Evolutionary conservation across 2,113 vertebrate species (phyloP), one percentile per base, ranked within the genome.

Genomic region (Apteryx owenii): DNA sequence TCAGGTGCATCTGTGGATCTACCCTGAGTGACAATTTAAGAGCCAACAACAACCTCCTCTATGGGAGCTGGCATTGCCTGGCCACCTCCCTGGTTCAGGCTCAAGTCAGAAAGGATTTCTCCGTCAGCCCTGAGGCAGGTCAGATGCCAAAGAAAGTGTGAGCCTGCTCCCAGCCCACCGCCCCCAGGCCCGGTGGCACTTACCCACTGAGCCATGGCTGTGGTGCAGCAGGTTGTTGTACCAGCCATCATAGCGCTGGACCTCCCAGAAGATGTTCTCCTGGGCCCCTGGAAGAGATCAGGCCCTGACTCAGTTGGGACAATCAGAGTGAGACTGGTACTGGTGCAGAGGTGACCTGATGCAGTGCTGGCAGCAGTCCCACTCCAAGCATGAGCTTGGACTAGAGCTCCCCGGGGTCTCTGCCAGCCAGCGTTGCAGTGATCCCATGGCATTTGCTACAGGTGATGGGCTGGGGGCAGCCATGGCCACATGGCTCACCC

Each of bases 211-310:
- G 23, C 99, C 99, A 0, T 95, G 98, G 38, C 93, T 93, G 60
- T 99, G 99, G 88, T 98, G 84, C 54, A 98, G 98, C 83, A 99
- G 95, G 93, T 99, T 99, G 98, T 99, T 99, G 97, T 99, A 99
- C 99, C 99, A 99, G 36, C 99, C 99, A 0, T 99, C 99, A 1
- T 99, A 99, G 66, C 99, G 99, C 92, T 99, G 98, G 4, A 99
- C 97, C 97, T 99, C 99, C 99, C 99, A 99, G 44, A 31, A 48
- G 15, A 95, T 89, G 83, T 85, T 97, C 10, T 97, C 79, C 50
- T 97, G 92, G 8, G 97, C 90, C 53, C 78, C 99, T 99, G 97
- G 29, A 95, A 88, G 31, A 93, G 38, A 97, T 26, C 40, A 19
- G 5, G 88, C 19, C 22, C 54, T 12, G 17, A 23, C 31, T 22